A percentile compares a stretch with the other conserved stretches of the same genome.
phyloP scores from a whole-genome alignment of 2,888 invertebrate species.

The Cheiracanthium punctorium region DNA sequence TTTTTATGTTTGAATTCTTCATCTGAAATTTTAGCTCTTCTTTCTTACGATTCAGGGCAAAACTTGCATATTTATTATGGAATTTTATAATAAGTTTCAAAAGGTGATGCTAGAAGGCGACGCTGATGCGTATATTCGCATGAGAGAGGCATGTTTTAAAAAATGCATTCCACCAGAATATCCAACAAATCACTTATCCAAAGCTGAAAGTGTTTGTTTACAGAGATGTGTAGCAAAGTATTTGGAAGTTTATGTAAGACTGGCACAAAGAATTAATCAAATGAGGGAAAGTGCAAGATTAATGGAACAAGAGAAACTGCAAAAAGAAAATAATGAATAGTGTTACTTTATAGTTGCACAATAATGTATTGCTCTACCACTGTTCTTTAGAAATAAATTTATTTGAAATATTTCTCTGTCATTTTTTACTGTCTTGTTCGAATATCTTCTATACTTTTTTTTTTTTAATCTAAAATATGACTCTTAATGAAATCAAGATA shows the following conservation, averaged over 20 bases:
- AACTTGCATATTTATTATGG: slow-evolving; percentile 8
- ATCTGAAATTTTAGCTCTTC: no score
- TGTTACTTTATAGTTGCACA: no score
- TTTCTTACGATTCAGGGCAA: background rate
- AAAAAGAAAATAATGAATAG: no score
- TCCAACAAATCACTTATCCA: slow-evolving; percentile 92
- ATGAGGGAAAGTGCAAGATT: slow-evolving; percentile 81
- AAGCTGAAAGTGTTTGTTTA: slow-evolving; percentile 98
- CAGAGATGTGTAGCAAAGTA: slow-evolving; percentile 99
- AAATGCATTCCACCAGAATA: slow-evolving; percentile 98
- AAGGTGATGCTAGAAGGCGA: slow-evolving; percentile 99
- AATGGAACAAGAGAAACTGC: slow-evolving; percentile 72
- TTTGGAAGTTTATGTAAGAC: slow-evolving; percentile 96
- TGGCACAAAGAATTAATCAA: slow-evolving; percentile 95
- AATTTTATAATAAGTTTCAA: slow-evolving; percentile 80
- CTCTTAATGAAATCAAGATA: no score
- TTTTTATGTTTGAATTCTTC: background rate
- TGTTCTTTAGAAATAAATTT: background rate
- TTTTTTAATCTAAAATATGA: no score
- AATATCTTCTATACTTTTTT: no score
- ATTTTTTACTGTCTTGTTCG: no score
- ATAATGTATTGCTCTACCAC: background rate
- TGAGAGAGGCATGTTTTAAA: slow-evolving; percentile 94
- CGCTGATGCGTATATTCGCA: slow-evolving; percentile 97
- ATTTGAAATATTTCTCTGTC: no score